Conservation (phyloP, 2,113 vertebrate genomes). For the Opisthocomus hoazin region DNA sequence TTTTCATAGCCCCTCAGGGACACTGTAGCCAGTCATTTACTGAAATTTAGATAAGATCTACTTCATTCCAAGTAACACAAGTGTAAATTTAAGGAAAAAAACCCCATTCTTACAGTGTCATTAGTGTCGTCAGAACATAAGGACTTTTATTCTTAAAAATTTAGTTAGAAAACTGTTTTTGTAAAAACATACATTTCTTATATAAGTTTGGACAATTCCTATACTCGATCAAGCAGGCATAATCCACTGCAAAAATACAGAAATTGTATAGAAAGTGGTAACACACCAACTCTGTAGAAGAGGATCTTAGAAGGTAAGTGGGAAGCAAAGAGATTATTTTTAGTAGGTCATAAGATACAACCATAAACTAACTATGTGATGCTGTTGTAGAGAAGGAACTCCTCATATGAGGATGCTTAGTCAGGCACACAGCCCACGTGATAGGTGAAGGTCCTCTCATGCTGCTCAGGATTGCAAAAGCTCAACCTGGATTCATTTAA, state of each 20-base stretch:
- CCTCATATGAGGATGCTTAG: neutral
- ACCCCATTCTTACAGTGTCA: neutral
- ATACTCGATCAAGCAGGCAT: neutral
- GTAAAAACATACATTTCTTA: neutral
- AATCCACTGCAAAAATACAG: neutral
- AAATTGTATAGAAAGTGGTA: neutral
- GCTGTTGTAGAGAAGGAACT: slow-evolving; percentile 27
- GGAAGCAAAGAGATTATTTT: neutral
- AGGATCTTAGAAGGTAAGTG: neutral
- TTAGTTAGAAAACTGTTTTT: neutral
- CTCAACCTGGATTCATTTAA: neutral
- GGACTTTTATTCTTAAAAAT: neutral
- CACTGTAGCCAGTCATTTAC: neutral
- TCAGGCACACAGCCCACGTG: neutral
- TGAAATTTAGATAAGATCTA: neutral
- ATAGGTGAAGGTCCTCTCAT: neutral
- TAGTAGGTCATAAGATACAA: slow-evolving; percentile 17
- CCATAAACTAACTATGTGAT: slow-evolving; percentile 7
- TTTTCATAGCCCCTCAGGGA: neutral
- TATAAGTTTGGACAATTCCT: neutral
- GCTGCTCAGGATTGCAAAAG: neutral
- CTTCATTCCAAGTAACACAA: neutral
- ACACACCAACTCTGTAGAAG: neutral
- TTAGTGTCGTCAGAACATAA: neutral
- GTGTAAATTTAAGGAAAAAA: neutral